phyloP scores from a whole-genome alignment of 2,113 vertebrate species.

The Lepisosteus oculatus region DNA sequence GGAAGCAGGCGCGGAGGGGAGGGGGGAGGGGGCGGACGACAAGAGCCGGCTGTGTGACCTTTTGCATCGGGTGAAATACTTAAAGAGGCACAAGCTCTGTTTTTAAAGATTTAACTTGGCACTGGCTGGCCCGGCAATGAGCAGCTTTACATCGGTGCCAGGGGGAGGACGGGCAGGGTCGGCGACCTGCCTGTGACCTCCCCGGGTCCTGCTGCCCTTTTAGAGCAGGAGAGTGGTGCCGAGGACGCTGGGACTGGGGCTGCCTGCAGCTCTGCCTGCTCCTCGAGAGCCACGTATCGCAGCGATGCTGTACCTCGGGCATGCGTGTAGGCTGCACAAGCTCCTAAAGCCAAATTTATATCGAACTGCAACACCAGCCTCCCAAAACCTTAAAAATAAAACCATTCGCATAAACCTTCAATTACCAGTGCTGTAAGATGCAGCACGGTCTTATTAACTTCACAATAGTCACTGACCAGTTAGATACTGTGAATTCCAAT shows the following conservation, averaged over 20 bases:
- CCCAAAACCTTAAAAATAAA: too few relatives aligned
- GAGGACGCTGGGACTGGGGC: slow-evolving; percentile 38
- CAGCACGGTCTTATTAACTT: too few relatives aligned
- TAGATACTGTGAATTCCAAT: too few relatives aligned
- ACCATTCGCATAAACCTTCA: too few relatives aligned
- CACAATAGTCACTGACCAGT: too few relatives aligned
- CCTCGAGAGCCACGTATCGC: not conserved
- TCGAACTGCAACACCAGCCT: too few relatives aligned
- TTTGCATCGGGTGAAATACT: slow-evolving; percentile 58
- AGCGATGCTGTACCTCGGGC: not conserved
- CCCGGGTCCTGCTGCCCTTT: slow-evolving; percentile 35
- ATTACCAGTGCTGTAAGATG: too few relatives aligned
- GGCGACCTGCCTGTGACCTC: slow-evolving; percentile 32
- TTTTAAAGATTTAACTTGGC: slow-evolving; percentile 62
- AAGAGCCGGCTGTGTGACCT: slow-evolving; percentile 69
- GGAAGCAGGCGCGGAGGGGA: slow-evolving; percentile 80
- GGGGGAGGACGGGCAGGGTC: slow-evolving; percentile 50
- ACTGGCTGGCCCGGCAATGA: slow-evolving; percentile 40
- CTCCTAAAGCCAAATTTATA: not conserved
- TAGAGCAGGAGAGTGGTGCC: slow-evolving; percentile 43
- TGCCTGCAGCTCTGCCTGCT: slow-evolving; percentile 21
- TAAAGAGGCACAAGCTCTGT: slow-evolving; percentile 58
- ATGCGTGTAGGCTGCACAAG: not conserved
- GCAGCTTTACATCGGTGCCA: slow-evolving; percentile 52
- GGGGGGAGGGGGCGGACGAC: slow-evolving; percentile 57